Evolutionary conservation across 2,797 vertebrate species (phyloP).

Genomic region (Oreochromis grahami): DNA sequence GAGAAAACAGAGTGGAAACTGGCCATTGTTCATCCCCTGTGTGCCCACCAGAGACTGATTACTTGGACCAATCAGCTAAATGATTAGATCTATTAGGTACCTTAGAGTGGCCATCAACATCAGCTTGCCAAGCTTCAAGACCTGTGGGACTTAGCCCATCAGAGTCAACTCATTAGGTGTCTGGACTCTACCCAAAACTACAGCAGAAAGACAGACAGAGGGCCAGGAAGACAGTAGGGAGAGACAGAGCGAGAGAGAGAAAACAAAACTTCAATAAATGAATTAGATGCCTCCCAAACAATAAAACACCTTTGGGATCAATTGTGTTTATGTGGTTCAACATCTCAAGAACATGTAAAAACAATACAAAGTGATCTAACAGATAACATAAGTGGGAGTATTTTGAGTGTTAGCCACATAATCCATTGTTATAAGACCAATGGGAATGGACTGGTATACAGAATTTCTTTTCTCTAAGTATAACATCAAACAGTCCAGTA

Average conservation of each 20-base stretch:
- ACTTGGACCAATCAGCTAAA: constrained; percentile 75
- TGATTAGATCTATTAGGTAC: constrained; percentile 78
- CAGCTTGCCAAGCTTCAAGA: constrained; percentile 57
- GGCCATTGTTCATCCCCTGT: constrained; percentile 60
- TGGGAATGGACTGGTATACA: constrained; percentile 61
- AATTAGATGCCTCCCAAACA: constrained; percentile 43
- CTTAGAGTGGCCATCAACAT: constrained; percentile 64
- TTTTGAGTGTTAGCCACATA: constrained; percentile 71
- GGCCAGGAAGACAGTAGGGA: constrained; percentile 23
- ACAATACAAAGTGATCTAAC: constrained; percentile 71
- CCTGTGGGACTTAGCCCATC: constrained; percentile 70
- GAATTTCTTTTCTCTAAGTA: constrained; percentile 56
- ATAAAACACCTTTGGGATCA: constrained; percentile 61
- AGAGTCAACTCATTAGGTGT: constrained; percentile 75
- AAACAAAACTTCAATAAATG: constrained; percentile 53
- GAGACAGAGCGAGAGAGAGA: constrained; percentile 4
- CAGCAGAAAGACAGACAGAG: constrained; percentile 56
- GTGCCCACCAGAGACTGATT: constrained; percentile 74
- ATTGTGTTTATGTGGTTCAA: constrained; percentile 69
- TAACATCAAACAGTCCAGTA: constrained; percentile 70
- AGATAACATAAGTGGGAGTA: constrained; percentile 66
- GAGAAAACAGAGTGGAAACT: constrained; percentile 4
- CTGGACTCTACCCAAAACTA: constrained; percentile 70
- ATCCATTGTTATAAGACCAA: constrained; percentile 66
- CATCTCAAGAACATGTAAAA: constrained; percentile 68